Conservation (phyloP, 2,797 vertebrate genomes). For the Neopelma chrysocephalum region DNA sequence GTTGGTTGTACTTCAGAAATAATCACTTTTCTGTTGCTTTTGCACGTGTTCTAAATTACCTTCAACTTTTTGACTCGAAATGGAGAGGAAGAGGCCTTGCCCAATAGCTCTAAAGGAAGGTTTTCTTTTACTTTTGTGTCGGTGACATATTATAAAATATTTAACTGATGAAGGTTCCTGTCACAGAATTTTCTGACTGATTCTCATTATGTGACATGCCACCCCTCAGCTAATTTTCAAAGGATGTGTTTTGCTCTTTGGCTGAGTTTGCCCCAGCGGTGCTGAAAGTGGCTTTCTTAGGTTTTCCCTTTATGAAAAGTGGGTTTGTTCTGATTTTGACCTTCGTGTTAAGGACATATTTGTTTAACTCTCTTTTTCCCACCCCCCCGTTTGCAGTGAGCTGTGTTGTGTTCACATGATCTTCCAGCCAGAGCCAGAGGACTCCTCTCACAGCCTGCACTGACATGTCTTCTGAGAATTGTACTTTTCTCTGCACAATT, state of each 20-base stretch:
- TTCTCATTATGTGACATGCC: constrained; percentile 41
- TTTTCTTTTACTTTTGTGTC: constrained; percentile 33
- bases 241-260: not conserved
- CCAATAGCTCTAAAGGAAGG: not conserved
- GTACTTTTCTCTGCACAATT: constrained; percentile 55
- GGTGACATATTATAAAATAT: constrained; percentile 20
- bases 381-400: constrained; percentile 38
- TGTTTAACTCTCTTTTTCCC: constrained; percentile 43
- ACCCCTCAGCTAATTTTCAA: constrained; percentile 48
- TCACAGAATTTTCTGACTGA: constrained; percentile 45
- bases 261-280: constrained; percentile 28
- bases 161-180: constrained; percentile 55
- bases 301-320: constrained; percentile 71
- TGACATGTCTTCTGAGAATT: constrained; percentile 55
- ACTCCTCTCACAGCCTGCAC: constrained; percentile 51
- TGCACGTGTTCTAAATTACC: not conserved
- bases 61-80: not conserved
- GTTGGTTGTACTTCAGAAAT: not conserved
- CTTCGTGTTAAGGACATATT: constrained; percentile 70
- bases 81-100: not conserved
- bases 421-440: constrained; percentile 42
- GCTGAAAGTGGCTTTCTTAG: constrained; percentile 70
- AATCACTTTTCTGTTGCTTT: not conserved
- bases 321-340: constrained; percentile 72
- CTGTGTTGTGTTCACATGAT: constrained; percentile 53